Evolutionary conservation across 2,797 vertebrate genomes (phyloP), one percentile per base, ranked within the genome.

Genomic region (Basileuterus tristriatus): DNA sequence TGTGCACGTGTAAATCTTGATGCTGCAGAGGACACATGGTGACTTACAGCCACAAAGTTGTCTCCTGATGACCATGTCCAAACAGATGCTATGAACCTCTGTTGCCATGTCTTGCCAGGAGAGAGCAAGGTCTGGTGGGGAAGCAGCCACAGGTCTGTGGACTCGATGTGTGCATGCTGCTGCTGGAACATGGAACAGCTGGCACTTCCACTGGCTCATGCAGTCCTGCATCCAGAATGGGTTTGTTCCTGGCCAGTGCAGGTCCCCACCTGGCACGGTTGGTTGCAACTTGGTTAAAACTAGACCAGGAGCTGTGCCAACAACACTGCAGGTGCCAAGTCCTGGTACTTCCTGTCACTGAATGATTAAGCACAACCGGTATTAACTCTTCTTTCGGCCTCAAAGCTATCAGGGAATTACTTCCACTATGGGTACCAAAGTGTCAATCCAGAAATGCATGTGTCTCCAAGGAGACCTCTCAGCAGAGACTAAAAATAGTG

Each of bases 201-300:
- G 1, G 52, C 52, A 49, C 0, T 22, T 1, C 74, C 75, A 46
- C 23, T 0, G 0, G 32, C 8, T 37, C 47, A 56, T 83, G 22
- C 11, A 29, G 70, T 15, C n/a, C 27, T 8, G 1, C 37, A 39
- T 20, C 15, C 47, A 23, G 12, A 36, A 39, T 5, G 26, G 8
- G 18, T 5, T 62, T 37, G 15, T 39, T 32, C 22, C 24, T 0
- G 0, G 37, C 9, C 41, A 80, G 50, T 0, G 0, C 50, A 44
- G 46, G 34, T 65, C 36, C 22, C 59, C 34, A 77, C 26, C 26
- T 43, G 39, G 55, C 65, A 23, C 0, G 0, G 41, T 15, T 76
- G 34, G 22, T 44, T 14, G 0, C 30, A 26, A 8, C 23, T 77
- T 52, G 56, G 32, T 60, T 84, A 55, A 81, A 81, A 58, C 9